phyloP scores from a whole-genome alignment of 2,888 invertebrate species.

The Epistrophe eligans region DNA sequence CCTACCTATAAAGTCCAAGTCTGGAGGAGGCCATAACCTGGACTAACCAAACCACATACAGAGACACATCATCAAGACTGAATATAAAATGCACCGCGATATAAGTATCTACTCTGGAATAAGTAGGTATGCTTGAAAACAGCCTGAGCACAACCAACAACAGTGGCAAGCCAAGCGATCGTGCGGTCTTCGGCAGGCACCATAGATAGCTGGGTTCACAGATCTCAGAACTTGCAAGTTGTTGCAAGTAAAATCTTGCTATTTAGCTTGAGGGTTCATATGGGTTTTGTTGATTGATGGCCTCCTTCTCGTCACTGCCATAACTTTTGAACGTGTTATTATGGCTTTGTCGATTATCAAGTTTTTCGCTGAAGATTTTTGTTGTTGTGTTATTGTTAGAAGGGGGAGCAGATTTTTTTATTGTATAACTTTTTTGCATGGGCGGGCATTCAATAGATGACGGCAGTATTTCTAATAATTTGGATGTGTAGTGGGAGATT shows the following conservation, averaged over 20 bases:
- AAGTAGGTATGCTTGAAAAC: conserved; percentile 29
- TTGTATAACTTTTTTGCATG: conserved; percentile 36
- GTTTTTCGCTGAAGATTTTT: background rate
- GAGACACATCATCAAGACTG: background rate
- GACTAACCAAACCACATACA: conserved; percentile 1
- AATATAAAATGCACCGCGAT: background rate
- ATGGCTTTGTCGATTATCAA: conserved; percentile 46
- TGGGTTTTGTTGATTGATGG: conserved; percentile 69
- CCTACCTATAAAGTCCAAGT: conserved; percentile 36
- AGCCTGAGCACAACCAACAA: conserved; percentile 16
- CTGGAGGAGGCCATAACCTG: conserved; percentile 35
- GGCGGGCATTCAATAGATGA: conserved; percentile 68
- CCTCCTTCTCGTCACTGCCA: conserved; percentile 76
- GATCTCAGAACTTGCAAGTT: conserved; percentile 37
- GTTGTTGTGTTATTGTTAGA: background rate
- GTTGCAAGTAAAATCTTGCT: conserved; percentile 8
- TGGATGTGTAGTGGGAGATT: conserved; percentile 54
- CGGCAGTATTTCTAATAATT: conserved; percentile 23
- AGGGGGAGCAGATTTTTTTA: conserved; percentile 26
- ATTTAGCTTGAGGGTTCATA: conserved; percentile 57
- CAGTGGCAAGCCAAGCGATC: conserved; percentile 49
- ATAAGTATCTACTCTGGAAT: too few relatives aligned
- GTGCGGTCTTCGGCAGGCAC: background rate
- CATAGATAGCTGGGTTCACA: conserved; percentile 24
- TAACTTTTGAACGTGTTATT: conserved; percentile 72